Evolutionary conservation across 2,888 invertebrate genomes (phyloP).

Genomic region (Tolmerus cingulatus): DNA sequence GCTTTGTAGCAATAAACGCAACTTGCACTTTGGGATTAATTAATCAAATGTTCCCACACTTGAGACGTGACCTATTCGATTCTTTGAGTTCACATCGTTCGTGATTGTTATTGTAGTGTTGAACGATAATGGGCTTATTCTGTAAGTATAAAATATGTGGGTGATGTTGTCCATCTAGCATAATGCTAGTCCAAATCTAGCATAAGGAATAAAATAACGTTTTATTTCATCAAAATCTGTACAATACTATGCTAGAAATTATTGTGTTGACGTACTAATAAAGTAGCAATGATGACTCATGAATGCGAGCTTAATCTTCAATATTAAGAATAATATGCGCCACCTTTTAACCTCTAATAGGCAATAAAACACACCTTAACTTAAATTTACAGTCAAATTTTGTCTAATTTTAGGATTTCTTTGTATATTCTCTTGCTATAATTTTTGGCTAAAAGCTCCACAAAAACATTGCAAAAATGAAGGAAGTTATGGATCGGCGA

Average conservation of each 20-base stretch:
- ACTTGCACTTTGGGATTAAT: not conserved
- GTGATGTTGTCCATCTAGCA: not conserved
- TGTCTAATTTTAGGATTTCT: not conserved
- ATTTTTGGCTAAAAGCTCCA: not conserved
- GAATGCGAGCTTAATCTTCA: not conserved
- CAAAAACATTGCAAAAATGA: not conserved
- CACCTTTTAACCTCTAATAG: not conserved
- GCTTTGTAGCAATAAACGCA: not conserved
- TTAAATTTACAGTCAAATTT: not conserved
- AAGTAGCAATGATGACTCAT: not conserved
- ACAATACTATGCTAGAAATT: not conserved
- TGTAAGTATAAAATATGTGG: not conserved
- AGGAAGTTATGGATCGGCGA: not conserved
- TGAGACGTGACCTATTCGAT: not conserved
- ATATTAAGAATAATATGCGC: not conserved
- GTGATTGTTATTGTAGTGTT: not conserved
- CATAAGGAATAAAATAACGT: not conserved
- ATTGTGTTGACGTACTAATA: not conserved
- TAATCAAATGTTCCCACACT: not conserved
- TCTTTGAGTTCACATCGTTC: not conserved
- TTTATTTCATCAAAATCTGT: not conserved
- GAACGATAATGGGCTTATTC: not conserved
- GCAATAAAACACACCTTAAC: not conserved
- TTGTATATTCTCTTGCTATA: not conserved
- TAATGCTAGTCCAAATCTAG: not conserved